Conservation (phyloP, 2,888 invertebrate genomes). For the Oscheius sp. region DNA sequence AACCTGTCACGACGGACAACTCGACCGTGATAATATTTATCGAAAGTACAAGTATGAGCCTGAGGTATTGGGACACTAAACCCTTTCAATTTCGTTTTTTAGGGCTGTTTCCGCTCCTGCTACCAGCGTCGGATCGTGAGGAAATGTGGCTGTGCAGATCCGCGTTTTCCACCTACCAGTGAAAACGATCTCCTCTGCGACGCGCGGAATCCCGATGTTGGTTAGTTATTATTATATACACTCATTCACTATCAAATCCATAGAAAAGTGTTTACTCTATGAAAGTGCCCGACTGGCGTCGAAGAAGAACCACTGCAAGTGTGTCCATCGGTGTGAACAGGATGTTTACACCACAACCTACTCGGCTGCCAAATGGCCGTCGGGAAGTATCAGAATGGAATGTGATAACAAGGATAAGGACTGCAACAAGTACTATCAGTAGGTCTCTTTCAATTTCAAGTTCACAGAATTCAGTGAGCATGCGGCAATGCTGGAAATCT, state of each 20-base stretch:
- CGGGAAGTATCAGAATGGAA: constrained; percentile 56
- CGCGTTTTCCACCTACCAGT: constrained; percentile 65
- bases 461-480: constrained; percentile 55
- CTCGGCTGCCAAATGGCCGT: constrained; percentile 68
- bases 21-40: constrained; percentile 64
- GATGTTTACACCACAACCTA: constrained; percentile 71
- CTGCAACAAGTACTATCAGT: constrained; percentile 59
- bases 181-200: constrained; percentile 43
- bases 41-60: constrained; percentile 70
- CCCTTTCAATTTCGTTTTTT: constrained; percentile 13
- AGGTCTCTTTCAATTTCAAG: not conserved
- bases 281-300: constrained; percentile 46
- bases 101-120: constrained; percentile 72
- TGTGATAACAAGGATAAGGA: constrained; percentile 52
- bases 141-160: constrained; percentile 70
- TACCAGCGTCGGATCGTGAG: constrained; percentile 67
- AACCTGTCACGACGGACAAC: constrained; percentile 57
- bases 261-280: constrained; percentile 62
- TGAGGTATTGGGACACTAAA: constrained; percentile 49
- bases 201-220: constrained; percentile 39
- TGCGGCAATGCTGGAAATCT: constrained; percentile 72
- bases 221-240: constrained; percentile 34
- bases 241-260: constrained; percentile 12
- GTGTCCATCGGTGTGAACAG: constrained; percentile 64
- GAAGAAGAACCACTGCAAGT: constrained; percentile 44